Evolutionary conservation across 2,113 vertebrate genomes (phyloP), one percentile per base, ranked within the genome.

Genomic region (Heterotis niloticus): DNA sequence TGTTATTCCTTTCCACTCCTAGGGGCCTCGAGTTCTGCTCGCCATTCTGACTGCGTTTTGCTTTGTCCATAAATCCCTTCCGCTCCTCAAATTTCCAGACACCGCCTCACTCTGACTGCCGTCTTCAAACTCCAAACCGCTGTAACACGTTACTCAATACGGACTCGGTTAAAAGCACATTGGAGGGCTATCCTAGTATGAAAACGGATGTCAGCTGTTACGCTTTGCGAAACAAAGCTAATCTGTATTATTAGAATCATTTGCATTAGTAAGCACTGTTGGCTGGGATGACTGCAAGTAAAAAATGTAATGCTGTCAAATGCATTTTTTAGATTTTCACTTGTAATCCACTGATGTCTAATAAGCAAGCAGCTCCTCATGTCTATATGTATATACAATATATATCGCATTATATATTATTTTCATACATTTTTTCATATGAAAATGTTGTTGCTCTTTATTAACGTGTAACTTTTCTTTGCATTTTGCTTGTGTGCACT

Each of bases 121-220:
- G 51, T 24, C 54, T 68, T 20, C 24, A 64, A 60, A 56, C 10
- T 77, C 76, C 26, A 69, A 20, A 17, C 54, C 14, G 23, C 65
- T 28, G 18, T 54, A 51, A 17, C 20, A n/a, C 24, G 29, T 78
- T 54, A 69, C 51, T 17, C 24, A 12, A 18, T 57, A 18, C 5
- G 20, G 52, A 68, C 57, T 52, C 10, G 14, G 5, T 18, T 52
- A 64, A 64, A 67, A 67, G 67, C 51, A 28, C 28, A 51, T 65
- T 57, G 26, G 29, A 26, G 44, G 52, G 17, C 23, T 52, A 26
- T 16, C 56, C 29, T 34, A 26, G 29, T 34, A 60, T 11, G 56
- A 59, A 78, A 59, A 69, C 26, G 10, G 52, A 56, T 51, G 29
- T 67, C n/a, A 23, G 51, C 23, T 26, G 44, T 68, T 77, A 77